These are phyloP conservation scores for Sinonovacula constricta DNA, from an alignment of 1,140 invertebrate species.

Conservation along the genomic window DNA sequence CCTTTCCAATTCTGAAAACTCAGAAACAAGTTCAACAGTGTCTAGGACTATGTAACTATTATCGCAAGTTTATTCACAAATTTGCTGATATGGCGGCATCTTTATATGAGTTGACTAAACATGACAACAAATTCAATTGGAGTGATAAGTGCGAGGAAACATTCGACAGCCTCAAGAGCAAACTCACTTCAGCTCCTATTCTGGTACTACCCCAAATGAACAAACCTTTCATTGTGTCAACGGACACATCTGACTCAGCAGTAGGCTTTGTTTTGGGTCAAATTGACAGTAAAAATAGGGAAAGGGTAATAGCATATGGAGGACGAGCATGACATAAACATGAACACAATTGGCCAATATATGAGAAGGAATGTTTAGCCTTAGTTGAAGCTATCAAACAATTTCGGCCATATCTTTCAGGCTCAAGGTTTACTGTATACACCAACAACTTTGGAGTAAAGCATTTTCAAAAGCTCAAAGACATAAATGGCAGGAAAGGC, in stretches of 20 bases:
- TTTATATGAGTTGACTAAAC: conserved; percentile 69
- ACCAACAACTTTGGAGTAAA: conserved; percentile 43
- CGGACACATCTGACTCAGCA: conserved; percentile 51
- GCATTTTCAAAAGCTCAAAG: conserved; percentile 45
- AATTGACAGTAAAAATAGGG: conserved; percentile 22
- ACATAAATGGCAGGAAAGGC: conserved; percentile 44
- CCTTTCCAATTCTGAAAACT: conserved; percentile 63
- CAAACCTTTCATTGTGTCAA: conserved; percentile 53
- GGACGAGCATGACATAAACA: conserved; percentile 36
- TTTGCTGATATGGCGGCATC: conserved; percentile 50
- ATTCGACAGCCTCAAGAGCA: conserved; percentile 28
- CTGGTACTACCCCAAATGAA: conserved; percentile 43
- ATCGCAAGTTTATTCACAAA: conserved; percentile 72
- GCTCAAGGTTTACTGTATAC: conserved; percentile 32
- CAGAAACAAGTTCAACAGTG: conserved; percentile 76
- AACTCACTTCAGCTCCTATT: conserved; percentile 49
- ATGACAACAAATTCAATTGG: conserved; percentile 64
- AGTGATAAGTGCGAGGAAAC: conserved; percentile 7
- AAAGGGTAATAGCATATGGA: conserved; percentile 37
- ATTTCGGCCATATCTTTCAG: conserved; percentile 40
- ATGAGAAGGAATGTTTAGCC: conserved; percentile 52
- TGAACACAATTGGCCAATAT: conserved; percentile 37
- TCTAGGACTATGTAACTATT: conserved; percentile 78
- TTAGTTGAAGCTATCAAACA: conserved; percentile 37
- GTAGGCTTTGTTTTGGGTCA: conserved; percentile 45